Percentiles rank a stretch among this genome's conserved stretches.
Conservation (phyloP, 2,888 invertebrate species). For the Heliconius ismenius region DNA sequence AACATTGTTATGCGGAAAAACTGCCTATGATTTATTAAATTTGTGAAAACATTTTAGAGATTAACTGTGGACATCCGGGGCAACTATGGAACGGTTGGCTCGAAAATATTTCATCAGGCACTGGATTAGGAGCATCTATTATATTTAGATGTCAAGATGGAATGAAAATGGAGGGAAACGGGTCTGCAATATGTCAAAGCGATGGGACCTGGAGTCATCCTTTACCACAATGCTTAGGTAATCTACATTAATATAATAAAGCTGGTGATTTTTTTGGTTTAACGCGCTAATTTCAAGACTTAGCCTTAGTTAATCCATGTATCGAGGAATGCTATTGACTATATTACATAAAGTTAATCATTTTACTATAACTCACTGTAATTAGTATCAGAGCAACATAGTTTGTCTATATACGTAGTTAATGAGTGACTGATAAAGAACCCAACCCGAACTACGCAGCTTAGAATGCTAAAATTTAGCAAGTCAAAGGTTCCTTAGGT, state of each 20-base stretch:
- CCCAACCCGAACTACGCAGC: too few relatives aligned
- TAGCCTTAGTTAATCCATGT: too few relatives aligned
- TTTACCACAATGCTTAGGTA: conserved; percentile 93
- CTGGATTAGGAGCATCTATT: conserved; percentile 94
- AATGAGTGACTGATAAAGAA: too few relatives aligned
- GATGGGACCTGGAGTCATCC: conserved; percentile 98
- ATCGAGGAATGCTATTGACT: background rate
- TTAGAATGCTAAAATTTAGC: too few relatives aligned
- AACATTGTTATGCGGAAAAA: background rate
- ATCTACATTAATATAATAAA: conserved; percentile 47
- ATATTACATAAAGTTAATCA: too few relatives aligned
- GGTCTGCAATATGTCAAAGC: conserved; percentile 95
- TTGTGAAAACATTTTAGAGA: conserved; percentile 84
- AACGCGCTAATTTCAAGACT: background rate
- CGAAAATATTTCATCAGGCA: conserved; percentile 93
- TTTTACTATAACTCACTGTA: too few relatives aligned
- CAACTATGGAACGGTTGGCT: conserved; percentile 97
- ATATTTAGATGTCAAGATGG: conserved; percentile 96
- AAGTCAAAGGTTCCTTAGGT: too few relatives aligned
- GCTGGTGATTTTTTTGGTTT: background rate
- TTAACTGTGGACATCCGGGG: conserved; percentile 97
- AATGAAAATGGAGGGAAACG: conserved; percentile 93
- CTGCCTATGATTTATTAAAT: background rate
- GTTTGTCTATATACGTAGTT: too few relatives aligned
- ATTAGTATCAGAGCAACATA: too few relatives aligned